These are phyloP conservation scores for Tortricodes alternella DNA, from an alignment of 2,888 invertebrate species.

Conservation along the genomic window DNA sequence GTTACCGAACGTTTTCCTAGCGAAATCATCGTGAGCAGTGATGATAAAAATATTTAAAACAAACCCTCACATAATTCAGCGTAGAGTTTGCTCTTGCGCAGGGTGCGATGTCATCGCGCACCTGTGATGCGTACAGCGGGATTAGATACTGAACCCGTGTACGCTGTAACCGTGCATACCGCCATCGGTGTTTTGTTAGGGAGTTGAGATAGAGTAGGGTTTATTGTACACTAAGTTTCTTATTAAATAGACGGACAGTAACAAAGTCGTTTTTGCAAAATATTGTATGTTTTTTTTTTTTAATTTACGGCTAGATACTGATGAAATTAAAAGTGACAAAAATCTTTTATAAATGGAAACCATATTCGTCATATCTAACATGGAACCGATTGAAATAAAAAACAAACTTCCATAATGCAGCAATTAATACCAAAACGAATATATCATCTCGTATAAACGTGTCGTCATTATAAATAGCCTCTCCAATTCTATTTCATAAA, in stretches of 20 bases:
- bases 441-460: not conserved
- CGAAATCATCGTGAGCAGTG: not conserved
- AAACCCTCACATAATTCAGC: not conserved
- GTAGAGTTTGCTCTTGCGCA: not conserved
- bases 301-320: too few species aligned
- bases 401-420: not conserved
- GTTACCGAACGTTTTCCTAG: too few species aligned
- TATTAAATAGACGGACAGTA: too few species aligned
- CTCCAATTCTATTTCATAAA: slow-evolving; percentile 17
- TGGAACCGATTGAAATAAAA: not conserved
- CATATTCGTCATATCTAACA: too few species aligned
- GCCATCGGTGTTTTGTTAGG: not conserved
- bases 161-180: not conserved
- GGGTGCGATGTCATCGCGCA: not conserved
- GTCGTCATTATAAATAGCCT: slow-evolving; percentile 17
- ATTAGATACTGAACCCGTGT: not conserved
- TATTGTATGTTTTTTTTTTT: too few species aligned
- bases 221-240: not conserved
- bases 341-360: too few species aligned
- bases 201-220: not conserved
- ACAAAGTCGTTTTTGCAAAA: too few species aligned
- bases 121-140: slow-evolving; percentile 8
- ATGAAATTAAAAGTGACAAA: too few species aligned
- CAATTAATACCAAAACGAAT: slow-evolving; percentile 4
- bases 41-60: too few species aligned